These are phyloP conservation scores for Thereva unica DNA, from an alignment of 2,888 invertebrate genomes.

Conservation along the genomic window DNA sequence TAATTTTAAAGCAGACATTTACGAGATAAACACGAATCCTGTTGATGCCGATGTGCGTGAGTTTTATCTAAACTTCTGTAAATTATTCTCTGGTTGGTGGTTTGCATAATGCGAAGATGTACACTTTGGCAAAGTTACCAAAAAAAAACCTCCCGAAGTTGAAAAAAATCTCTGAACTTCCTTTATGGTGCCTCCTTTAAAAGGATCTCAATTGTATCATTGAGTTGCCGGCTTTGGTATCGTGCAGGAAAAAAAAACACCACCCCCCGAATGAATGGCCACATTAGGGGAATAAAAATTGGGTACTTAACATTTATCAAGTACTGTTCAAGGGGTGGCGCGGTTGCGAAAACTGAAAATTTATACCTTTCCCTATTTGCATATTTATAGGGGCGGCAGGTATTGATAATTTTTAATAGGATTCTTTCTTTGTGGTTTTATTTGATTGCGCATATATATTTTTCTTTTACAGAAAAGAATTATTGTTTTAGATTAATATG, in stretches of 20 bases:
- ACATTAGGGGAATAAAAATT: conserved; percentile 36
- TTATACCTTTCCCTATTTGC: too few relatives aligned
- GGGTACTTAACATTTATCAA: conserved; percentile 35
- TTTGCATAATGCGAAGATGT: conserved; percentile 35
- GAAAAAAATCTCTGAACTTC: conserved; percentile 31
- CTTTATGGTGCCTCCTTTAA: conserved; percentile 16
- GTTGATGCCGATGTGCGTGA: conserved; percentile 30
- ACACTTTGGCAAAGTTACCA: conserved; percentile 8
- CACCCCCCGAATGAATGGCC: conserved; percentile 22
- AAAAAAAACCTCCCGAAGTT: too few relatives aligned
- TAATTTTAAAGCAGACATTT: conserved; percentile 22
- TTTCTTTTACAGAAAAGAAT: too few relatives aligned
- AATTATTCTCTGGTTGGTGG: conserved; percentile 36
- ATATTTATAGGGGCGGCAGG: too few relatives aligned
- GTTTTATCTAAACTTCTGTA: conserved; percentile 36
- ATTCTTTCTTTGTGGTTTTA: too few relatives aligned
- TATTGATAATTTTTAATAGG: too few relatives aligned
- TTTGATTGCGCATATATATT: too few relatives aligned
- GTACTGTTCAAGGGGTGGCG: conserved; percentile 15
- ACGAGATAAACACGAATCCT: conserved; percentile 12
- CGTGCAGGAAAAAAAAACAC: conserved; percentile 5
- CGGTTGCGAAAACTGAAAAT: too few relatives aligned
- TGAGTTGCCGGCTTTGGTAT: conserved; percentile 31
- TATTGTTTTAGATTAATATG: too few relatives aligned
- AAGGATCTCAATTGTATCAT: conserved; percentile 33